phyloP scores from a whole-genome alignment of 2,888 invertebrate species.

The Erebia palarica region DNA sequence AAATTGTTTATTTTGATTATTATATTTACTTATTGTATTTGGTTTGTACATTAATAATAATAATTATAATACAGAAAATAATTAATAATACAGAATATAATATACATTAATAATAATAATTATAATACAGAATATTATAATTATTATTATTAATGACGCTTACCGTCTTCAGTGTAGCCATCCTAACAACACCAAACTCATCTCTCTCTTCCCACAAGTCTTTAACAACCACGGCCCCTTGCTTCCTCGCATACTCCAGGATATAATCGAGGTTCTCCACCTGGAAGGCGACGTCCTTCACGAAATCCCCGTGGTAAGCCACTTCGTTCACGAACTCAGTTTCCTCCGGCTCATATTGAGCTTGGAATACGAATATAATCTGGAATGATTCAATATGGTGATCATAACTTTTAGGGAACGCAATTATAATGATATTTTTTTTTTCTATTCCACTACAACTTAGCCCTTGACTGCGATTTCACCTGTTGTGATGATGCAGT shows the following conservation, averaged over 20 bases:
- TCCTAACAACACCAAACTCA: slow-evolving; percentile 90
- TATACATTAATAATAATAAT: too few species aligned
- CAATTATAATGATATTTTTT: too few species aligned
- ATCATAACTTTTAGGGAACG: too few species aligned
- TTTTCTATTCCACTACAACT: too few species aligned
- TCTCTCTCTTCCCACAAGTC: slow-evolving; percentile 96
- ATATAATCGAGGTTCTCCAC: slow-evolving; percentile 97
- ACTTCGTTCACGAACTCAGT: slow-evolving; percentile 90
- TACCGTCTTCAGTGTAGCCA: slow-evolving; percentile 95
- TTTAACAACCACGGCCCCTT: slow-evolving; percentile 92
- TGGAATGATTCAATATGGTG: slow-evolving; percentile 57
- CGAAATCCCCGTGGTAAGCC: slow-evolving; percentile 96
- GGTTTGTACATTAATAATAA: too few species aligned
- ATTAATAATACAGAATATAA: too few species aligned
- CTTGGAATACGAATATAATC: slow-evolving; percentile 96
- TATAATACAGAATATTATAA: too few species aligned
- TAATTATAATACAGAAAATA: too few species aligned
- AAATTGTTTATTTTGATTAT: too few species aligned
- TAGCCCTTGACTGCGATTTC: too few species aligned
- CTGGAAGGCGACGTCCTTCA: slow-evolving; percentile 96
- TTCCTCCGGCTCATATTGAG: slow-evolving; percentile 92
- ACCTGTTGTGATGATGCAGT: too few species aligned
- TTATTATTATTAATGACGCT: slow-evolving; percentile 3
- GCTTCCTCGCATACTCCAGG: slow-evolving; percentile 89
- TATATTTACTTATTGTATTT: too few species aligned